Base-by-base conservation (phyloP, 2,113 vertebrate genomes). In the Brevimyrus niger region DNA sequence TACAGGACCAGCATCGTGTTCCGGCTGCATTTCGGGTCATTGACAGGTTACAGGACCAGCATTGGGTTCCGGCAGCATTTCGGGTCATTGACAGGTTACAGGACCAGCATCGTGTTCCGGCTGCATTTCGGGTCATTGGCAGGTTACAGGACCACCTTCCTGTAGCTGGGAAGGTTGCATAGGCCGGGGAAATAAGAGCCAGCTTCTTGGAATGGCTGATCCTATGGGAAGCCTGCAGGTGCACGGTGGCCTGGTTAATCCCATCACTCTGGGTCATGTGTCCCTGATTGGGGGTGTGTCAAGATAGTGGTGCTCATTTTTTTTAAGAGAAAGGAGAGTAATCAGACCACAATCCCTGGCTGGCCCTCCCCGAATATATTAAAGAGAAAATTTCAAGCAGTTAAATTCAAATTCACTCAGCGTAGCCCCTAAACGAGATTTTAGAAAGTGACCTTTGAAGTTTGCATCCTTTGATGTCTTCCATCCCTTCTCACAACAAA, bases 391-490 rank as follows among this genome's bases (percentile, higher is more conserved):
- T 53, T 53, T 87, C 50, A 46, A 90, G 73, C 50, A 73, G 31
- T 58, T 47, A 53, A 88, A 90, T 89, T 76, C 87, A 51, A 65
- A 83, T 58, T 88, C 85, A 48, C 80, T 46, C 50, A 15, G 50
- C 50, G 17, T 53, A 17, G 48, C 50, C 50, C 50, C 31, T 87
- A 53, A 87, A 87, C 27, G 85, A 87, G 47, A 51, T 87, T 87
- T 87, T 53, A 86, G 46, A 86, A 86, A 86, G 85, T 87, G 85
- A 87, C 85, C 85, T 87, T 87, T 87, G 85, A 87, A 87, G 85
- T 87, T 51, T 17, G 9, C n/a, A n/a, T 35, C 47, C 85, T 87
- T 87, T 87, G 85, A 87, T 53, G 47, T 55, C 85, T 55, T 51
- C 27, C 13, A 53, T 51, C 85, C 35, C 85, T 86, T 53, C 31